Base-by-base conservation (phyloP, 92 coral and sea anemone species). In the Siderastrea siderea region DNA sequence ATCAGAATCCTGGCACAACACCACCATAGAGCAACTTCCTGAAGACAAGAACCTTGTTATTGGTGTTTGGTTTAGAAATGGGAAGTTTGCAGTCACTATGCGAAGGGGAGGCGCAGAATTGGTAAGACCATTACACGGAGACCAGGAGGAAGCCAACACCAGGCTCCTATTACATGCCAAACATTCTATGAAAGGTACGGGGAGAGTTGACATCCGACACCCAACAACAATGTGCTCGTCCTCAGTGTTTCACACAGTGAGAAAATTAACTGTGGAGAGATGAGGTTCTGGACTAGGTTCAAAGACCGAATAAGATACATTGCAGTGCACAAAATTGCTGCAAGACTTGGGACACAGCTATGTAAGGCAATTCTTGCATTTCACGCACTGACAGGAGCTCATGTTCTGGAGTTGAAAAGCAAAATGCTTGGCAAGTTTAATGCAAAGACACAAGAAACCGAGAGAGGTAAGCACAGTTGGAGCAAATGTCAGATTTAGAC, bases 101-200 rank as follows among this genome's bases (percentile, higher is more conserved):
- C 15, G 15, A 77, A 77, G 81, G 7, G 47, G 81, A 6, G 43
- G 43, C 47, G n/a, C n/a, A 53, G 84, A 80, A 80, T 55, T 64
- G 47, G 84, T 48, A 14, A 4, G 4, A 71, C 47, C 46, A 80
- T 47, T 80, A 7, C 84, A 17, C 12, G 43, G 74, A 44, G 60
- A 16, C 74, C 84, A 61, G 12, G 47, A 79, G 54, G 73, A 79
- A 60, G 74, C 84, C 14, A 43, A 63, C 73, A 63, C 73, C 46
- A 54, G 54, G 52, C 72, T 71, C 43, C 44, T 63, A 63, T 79
- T 12, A 47, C 71, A 66, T 1, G 47, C 47, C 46, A 66, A 66
- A 66, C 44, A 19, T 66, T 11, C 44, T 19, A 8, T 74, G 7
- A 69, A 80, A 13, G 58, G 64, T 15, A 46, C 10, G 7, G 48